phyloP scores from a whole-genome alignment of 2,113 vertebrate species.

The Oreochromis aureus region DNA sequence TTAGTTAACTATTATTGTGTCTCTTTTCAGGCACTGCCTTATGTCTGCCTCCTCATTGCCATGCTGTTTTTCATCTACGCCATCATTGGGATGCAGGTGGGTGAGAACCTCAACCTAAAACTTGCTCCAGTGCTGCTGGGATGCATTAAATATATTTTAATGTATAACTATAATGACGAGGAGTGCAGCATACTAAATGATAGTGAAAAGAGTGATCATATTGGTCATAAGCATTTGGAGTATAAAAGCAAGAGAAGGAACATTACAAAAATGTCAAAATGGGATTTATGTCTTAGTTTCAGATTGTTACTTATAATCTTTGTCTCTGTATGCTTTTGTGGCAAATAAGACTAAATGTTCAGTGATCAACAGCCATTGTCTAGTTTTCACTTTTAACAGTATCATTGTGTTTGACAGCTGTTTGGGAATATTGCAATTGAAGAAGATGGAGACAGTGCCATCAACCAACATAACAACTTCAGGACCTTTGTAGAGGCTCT shows the following conservation, averaged over 20 bases:
- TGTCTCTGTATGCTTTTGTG: neutral
- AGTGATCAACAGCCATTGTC: neutral
- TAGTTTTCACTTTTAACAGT: neutral
- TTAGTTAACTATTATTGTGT: conserved; percentile 2
- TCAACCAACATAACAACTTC: conserved; percentile 98
- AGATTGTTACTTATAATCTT: neutral
- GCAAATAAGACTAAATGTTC: neutral
- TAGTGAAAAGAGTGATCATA: neutral
- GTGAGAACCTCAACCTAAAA: conserved; percentile 14
- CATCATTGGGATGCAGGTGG: conserved; percentile 82
- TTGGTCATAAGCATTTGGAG: neutral
- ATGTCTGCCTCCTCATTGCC: conserved; percentile 80
- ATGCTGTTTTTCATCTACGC: conserved; percentile 84
- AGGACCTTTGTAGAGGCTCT: conserved; percentile 94
- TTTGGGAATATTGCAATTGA: conserved; percentile 95
- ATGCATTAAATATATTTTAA: conserved; percentile 5
- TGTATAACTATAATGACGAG: neutral
- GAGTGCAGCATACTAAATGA: neutral
- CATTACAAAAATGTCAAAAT: neutral
- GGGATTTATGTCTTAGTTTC: neutral
- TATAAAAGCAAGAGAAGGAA: neutral
- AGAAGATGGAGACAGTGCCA: conserved; percentile 81
- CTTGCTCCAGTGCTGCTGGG: neutral
- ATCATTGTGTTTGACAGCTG: conserved; percentile 73
- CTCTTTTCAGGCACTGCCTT: conserved; percentile 73